Evolutionary conservation across 2,888 invertebrate genomes (phyloP).

Genomic region (Danaus chrysippus): DNA sequence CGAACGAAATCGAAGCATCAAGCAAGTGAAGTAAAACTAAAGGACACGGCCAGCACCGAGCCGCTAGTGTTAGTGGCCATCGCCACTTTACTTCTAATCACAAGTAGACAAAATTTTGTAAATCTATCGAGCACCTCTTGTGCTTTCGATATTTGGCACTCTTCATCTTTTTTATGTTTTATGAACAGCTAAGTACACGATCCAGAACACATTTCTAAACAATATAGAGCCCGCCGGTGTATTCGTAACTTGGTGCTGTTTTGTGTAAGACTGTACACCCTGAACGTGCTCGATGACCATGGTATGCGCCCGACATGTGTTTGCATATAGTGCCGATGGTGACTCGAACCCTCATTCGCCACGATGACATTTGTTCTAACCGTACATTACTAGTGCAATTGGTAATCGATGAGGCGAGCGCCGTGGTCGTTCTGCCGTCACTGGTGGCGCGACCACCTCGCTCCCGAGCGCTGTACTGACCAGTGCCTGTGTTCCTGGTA

Average conservation of each 20-base stretch:
- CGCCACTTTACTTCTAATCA: conserved; percentile 59
- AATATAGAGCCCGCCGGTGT: conserved; percentile 43
- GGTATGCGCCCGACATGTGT: conserved; percentile 35
- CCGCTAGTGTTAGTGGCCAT: conserved; percentile 49
- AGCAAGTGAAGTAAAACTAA: conserved; percentile 48
- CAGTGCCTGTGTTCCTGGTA: conserved; percentile 75
- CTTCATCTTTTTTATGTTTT: conserved; percentile 60
- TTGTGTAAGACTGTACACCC: conserved; percentile 49
- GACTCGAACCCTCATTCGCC: conserved; percentile 33
- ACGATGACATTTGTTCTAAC: conserved; percentile 32
- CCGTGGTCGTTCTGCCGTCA: conserved; percentile 17
- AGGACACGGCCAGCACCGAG: conserved; percentile 48
- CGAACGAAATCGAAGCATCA: conserved; percentile 33
- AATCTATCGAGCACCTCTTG: conserved; percentile 73
- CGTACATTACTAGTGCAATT: conserved; percentile 27
- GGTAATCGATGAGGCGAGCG: conserved; percentile 12
- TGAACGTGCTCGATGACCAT: conserved; percentile 33
- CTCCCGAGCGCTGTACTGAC: conserved; percentile 46
- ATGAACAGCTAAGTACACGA: conserved; percentile 53
- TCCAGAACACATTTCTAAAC: conserved; percentile 40
- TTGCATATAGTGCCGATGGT: conserved; percentile 29
- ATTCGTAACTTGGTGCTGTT: conserved; percentile 38
- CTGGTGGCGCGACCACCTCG: conserved; percentile 27
- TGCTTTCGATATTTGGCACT: conserved; percentile 76
- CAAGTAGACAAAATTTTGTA: conserved; percentile 69